Evolutionary conservation across 2,797 vertebrate species (phyloP), one percentile per base, ranked within the genome.

Genomic region (Myiothlypis chrysogaster): DNA sequence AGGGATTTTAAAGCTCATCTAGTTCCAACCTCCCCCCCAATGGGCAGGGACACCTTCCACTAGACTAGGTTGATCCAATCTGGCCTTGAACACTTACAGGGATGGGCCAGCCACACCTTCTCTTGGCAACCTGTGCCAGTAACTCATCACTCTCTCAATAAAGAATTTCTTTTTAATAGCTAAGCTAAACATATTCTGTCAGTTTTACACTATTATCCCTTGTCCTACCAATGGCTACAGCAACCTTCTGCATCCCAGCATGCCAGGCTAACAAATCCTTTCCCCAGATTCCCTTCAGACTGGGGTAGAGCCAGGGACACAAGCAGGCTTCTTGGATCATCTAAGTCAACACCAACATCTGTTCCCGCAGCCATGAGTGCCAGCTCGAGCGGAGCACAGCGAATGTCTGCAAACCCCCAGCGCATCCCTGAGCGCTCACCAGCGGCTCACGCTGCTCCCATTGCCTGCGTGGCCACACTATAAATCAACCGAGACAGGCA

Each of bases 401-500:
- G 0, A 80, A 55, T 2, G 5, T 47, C 84, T 53, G 46, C 22
- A 12, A 56, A 75, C 10, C 19, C 59, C 32, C 21, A 1, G 21
- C 9, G 24, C 56, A 25, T 21, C 73, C 35, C 73, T 8, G 20
- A 52, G 50, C 0, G 0, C 81, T 87, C 68, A 39, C 56, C 6
- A 5, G 46, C 0, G 0, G 55, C n/a, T 89, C 21, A 1, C 2
- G 35, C 66, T 6, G 5, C 47, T 83, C 91, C 84, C 78, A 61
- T 28, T 0, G 7, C 86, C 83, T 12, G 12, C 2, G 0, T 10
- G 41, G 84, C 53, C 82, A 20, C 0, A 9, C 92, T 55, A 91
- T 96, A 91, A 91, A 95, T 96, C 95, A 96, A 59, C 43, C 2
- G 0, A 69, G 94, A 96, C 90, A 94, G 90, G 92, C 95, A 87